A percentile compares a stretch with the other conserved stretches of the same genome.
These are phyloP conservation scores for Brachionus angularis DNA, from an alignment of 1,140 invertebrate species.

Conservation along the genomic window DNA sequence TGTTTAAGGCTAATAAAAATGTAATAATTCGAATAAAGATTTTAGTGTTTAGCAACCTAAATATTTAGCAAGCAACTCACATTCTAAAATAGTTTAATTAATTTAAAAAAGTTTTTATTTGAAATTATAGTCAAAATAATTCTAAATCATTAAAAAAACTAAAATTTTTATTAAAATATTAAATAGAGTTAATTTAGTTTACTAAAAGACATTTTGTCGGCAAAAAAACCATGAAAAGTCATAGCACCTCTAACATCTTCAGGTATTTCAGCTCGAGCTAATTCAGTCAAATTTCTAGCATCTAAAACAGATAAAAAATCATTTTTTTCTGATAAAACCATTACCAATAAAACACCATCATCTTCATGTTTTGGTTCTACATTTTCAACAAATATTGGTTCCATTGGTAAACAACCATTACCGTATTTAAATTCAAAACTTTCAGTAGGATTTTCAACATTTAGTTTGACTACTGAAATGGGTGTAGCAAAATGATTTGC, in stretches of 20 bases:
- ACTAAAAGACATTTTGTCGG: not conserved
- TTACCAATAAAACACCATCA: constrained; percentile 32
- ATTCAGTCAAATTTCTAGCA: constrained; percentile 54
- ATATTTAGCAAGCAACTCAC: too few species aligned
- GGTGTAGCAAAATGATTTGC: constrained; percentile 52
- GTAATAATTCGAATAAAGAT: too few species aligned
- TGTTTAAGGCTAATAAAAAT: too few species aligned
- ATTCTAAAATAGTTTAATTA: too few species aligned
- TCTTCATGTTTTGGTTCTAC: constrained; percentile 51
- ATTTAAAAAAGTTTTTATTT: too few species aligned
- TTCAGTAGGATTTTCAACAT: constrained; percentile 51
- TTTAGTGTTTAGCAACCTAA: too few species aligned
- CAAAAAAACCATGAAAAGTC: constrained; percentile 54
- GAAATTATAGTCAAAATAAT: too few species aligned
- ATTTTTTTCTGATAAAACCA: constrained; percentile 45
- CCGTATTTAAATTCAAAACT: constrained; percentile 46
- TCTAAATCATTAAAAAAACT: too few species aligned
- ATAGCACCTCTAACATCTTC: constrained; percentile 50
- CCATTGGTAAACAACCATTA: constrained; percentile 50
- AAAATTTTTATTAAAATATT: too few species aligned
- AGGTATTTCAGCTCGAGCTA: constrained; percentile 53
- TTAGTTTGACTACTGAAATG: constrained; percentile 52
- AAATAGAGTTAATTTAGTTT: not conserved
- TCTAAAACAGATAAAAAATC: constrained; percentile 57
- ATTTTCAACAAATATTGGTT: constrained; percentile 51